Evolutionary conservation across 2,797 vertebrate genomes (phyloP), one percentile per base, ranked within the genome.

Genomic region (Xiphorhynchus erythropygius): DNA sequence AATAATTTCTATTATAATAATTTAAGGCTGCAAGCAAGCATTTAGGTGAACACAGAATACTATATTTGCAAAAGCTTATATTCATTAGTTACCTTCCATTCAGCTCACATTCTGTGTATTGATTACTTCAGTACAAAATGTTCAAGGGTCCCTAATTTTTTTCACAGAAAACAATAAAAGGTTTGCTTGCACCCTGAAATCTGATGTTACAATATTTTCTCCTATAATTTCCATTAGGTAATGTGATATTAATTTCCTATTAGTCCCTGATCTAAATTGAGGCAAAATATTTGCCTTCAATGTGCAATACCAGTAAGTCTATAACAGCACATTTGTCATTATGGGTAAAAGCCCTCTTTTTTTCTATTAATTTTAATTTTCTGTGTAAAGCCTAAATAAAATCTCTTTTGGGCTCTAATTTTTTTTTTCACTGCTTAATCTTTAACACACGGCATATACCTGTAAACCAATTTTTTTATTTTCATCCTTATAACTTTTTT

Each of bases 311-410:
- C n/a, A 84, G 9, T 32, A 71, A 42, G 11, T 19, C 71, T 49
- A 15, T 68, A 89, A 64, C 3, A 69, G 14, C 17, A 79, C 12
- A 42, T 73, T 76, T 84, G 24, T 35, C 55, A 49, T 79, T 70
- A 39, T 30, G 27, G 42, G n/a, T 23, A 52, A 76, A 60, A 21
- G 3, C 3, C 0, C 0, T 2, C 2, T 52, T 60, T 67, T 52
- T 67, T 49, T 53, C 10, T 46, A 37, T 53, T 81, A 2, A 32
- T 80, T 94, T 80, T 32, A 47, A 83, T 65, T 77, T 93, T 63
- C 59, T 55, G 1, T 47, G 10, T 44, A 47, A 83, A 41, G 5
- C 49, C 37, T 76, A 64, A 73, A 30, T 85, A 44, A 50, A 85
- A 77, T 62, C 3, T 80, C 15, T 83, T 85, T 22, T 1, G 3